Evolutionary conservation across 2,888 invertebrate species (phyloP).

Genomic region (Petrophora chlorosata): DNA sequence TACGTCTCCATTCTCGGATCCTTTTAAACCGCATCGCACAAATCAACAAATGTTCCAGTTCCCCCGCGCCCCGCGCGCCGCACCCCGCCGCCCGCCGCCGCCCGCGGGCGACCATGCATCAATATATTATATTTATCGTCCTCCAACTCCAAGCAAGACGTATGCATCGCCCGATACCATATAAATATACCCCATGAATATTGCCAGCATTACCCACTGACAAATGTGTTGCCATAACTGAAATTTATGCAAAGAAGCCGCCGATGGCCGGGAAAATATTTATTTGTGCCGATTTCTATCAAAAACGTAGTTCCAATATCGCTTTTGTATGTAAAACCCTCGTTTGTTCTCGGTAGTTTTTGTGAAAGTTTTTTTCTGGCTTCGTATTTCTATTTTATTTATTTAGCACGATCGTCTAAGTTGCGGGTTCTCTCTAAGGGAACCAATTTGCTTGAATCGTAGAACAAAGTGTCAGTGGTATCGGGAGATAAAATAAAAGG

Average conservation of each 20-base stretch:
- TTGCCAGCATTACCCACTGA: slow-evolving; percentile 51
- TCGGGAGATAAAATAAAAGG: slow-evolving; percentile 4
- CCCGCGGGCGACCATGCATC: slow-evolving; percentile 7
- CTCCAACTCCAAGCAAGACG: slow-evolving; percentile 30
- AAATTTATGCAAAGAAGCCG: slow-evolving; percentile 50
- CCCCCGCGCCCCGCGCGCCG: background rate
- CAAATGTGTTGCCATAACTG: slow-evolving; percentile 56
- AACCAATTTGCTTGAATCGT: slow-evolving; percentile 9
- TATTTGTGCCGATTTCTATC: slow-evolving; percentile 42
- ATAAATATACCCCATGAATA: slow-evolving; percentile 41
- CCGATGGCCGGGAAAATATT: slow-evolving; percentile 44
- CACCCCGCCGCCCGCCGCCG: background rate
- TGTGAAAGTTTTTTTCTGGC: slow-evolving; percentile 9
- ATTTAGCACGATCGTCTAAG: slow-evolving; percentile 19
- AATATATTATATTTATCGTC: slow-evolving; percentile 19
- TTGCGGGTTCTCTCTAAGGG: slow-evolving; percentile 10
- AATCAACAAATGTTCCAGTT: slow-evolving; percentile 1
- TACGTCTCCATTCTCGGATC: background rate
- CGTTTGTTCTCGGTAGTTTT: slow-evolving; percentile 28
- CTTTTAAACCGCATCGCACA: slow-evolving; percentile 3
- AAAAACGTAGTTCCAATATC: slow-evolving; percentile 23
- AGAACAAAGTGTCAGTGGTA: slow-evolving; percentile 3
- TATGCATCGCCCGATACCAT: slow-evolving; percentile 39
- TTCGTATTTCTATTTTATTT: slow-evolving; percentile 19
- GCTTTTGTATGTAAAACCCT: slow-evolving; percentile 27